A percentile compares a stretch with the other conserved stretches of the same genome.
These are phyloP conservation scores for Cottus gobio DNA, from an alignment of 2,113 vertebrate species.

Conservation along the genomic window DNA sequence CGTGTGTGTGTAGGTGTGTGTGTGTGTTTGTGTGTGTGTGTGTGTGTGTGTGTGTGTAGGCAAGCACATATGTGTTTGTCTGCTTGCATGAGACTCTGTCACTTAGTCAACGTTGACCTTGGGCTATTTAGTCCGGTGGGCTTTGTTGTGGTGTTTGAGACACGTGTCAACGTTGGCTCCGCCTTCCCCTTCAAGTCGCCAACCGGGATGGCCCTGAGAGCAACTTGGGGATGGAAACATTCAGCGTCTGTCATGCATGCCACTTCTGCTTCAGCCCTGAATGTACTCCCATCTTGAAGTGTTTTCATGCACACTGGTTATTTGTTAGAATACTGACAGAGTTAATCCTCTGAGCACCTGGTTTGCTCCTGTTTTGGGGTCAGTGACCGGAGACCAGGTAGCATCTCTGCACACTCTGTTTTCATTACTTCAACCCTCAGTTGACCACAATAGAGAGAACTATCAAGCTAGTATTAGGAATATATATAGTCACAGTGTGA, in stretches of 20 bases:
- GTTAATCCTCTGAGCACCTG: slow-evolving; percentile 70
- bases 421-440: slow-evolving; percentile 51
- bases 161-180: slow-evolving; percentile 65
- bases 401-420: slow-evolving; percentile 42
- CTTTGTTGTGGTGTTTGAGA: slow-evolving; percentile 77
- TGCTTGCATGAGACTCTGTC: slow-evolving; percentile 67
- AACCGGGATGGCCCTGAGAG: slow-evolving; percentile 31
- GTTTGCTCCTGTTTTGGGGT: slow-evolving; percentile 65
- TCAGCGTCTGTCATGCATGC: slow-evolving; percentile 65
- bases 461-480: slow-evolving; percentile 30
- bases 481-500: slow-evolving; percentile 31
- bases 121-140: slow-evolving; percentile 70
- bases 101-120: slow-evolving; percentile 70
- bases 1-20: slow-evolving; percentile 42
- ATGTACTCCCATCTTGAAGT: slow-evolving; percentile 64
- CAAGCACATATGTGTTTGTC: slow-evolving; percentile 43
- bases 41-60: slow-evolving; percentile 29
- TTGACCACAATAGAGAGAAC: slow-evolving; percentile 48
- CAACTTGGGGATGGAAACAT: slow-evolving; percentile 55
- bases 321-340: slow-evolving; percentile 67
- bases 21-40: slow-evolving; percentile 47
- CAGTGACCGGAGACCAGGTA: slow-evolving; percentile 40
- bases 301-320: slow-evolving; percentile 57
- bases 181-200: slow-evolving; percentile 36
- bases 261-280: slow-evolving; percentile 48